Percentiles rank a stretch among this genome's conserved stretches.
Evolutionary conservation across 1,140 invertebrate genomes (phyloP).

Genomic region (Pteromalus puparum): DNA sequence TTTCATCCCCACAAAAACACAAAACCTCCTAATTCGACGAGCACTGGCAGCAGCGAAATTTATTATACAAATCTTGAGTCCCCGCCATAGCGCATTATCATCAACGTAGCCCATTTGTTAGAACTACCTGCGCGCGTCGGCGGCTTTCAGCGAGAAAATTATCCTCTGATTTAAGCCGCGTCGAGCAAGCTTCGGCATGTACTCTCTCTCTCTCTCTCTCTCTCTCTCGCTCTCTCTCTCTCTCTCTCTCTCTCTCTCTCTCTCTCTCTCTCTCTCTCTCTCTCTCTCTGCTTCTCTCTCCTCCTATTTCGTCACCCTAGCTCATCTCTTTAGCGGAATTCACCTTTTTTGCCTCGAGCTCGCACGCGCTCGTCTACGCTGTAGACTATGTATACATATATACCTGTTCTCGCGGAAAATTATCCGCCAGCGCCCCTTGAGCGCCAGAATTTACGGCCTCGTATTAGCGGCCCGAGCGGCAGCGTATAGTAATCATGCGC

Average conservation of each 20-base stretch:
- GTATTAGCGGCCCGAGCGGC: slow-evolving; percentile 29
- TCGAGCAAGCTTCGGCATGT: slow-evolving; percentile 16
- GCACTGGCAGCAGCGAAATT: neutral
- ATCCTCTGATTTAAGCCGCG: slow-evolving; percentile 24
- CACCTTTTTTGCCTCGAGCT: neutral
- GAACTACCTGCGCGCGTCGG: neutral
- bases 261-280: too few relatives aligned
- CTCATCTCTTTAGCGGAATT: neutral
- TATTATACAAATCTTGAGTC: slow-evolving; percentile 4
- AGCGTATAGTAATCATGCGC: slow-evolving; percentile 25
- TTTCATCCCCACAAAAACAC: neutral
- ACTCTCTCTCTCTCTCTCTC: neutral
- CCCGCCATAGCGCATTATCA: neutral
- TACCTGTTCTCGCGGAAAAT: slow-evolving; percentile 29
- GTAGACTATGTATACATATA: neutral
- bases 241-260: too few relatives aligned
- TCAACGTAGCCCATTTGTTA: slow-evolving; percentile 5
- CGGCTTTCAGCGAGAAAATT: slow-evolving; percentile 29
- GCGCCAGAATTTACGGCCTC: slow-evolving; percentile 17
- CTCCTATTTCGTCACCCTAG: neutral
- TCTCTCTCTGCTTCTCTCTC: neutral
- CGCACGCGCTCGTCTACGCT: neutral
- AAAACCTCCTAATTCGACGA: neutral
- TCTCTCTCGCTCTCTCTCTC: neutral
- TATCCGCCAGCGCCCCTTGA: neutral